Conservation (phyloP, 2,888 invertebrate species). For the Chrysolina oricalcia region DNA sequence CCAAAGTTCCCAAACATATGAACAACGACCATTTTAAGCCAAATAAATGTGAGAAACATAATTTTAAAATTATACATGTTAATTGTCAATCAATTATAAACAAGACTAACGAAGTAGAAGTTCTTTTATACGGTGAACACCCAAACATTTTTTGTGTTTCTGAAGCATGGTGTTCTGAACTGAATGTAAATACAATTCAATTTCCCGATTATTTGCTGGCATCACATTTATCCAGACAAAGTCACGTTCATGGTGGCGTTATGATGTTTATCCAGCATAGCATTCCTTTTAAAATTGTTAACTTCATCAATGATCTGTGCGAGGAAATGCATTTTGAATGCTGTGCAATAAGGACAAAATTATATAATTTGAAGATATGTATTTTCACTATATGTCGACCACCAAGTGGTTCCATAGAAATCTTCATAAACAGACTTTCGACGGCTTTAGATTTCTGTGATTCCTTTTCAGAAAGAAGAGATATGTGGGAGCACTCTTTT, state of each 20-base stretch:
- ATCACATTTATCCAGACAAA: not conserved
- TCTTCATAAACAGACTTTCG: not conserved
- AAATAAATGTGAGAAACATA: not conserved
- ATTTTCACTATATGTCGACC: not conserved
- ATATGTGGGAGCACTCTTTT: too few relatives aligned
- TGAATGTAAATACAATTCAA: too few relatives aligned
- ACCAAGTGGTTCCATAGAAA: not conserved
- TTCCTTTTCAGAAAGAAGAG: too few relatives aligned
- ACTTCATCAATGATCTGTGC: constrained; percentile 1
- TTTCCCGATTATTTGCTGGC: not conserved
- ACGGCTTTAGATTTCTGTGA: not conserved
- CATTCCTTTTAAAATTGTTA: not conserved
- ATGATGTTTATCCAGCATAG: not conserved
- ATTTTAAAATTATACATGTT: not conserved
- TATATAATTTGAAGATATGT: not conserved
- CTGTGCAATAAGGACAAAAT: not conserved
- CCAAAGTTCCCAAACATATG: not conserved
- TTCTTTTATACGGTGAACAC: too few relatives aligned
- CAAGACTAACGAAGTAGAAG: not conserved
- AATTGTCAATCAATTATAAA: not conserved
- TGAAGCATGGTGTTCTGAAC: too few relatives aligned
- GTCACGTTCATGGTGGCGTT: constrained; percentile 12
- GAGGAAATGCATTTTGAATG: constrained; percentile 5
- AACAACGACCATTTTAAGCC: not conserved
- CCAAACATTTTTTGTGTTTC: too few relatives aligned